phyloP scores from a whole-genome alignment of 2,113 vertebrate genomes.

The Mustelus asterias region DNA sequence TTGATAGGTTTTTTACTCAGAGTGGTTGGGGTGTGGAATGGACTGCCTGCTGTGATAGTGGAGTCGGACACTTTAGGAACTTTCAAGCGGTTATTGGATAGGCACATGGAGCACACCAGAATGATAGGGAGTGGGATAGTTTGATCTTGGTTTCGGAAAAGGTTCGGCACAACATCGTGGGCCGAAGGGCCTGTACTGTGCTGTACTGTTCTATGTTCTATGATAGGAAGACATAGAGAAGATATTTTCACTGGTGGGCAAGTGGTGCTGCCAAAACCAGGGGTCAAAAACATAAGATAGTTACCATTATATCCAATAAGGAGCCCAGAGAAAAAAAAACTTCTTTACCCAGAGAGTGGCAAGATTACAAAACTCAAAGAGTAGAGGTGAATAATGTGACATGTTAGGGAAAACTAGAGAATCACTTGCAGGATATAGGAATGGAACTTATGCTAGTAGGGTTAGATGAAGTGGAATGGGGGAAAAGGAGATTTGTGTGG shows the following conservation, averaged over 20 bases:
- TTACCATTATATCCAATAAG: neutral
- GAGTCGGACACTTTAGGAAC: too few relatives aligned
- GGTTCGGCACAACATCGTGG: too few relatives aligned
- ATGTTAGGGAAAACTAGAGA: neutral
- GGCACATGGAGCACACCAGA: too few relatives aligned
- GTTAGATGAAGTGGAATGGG: neutral
- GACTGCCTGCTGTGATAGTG: too few relatives aligned
- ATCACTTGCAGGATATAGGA: neutral
- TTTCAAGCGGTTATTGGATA: too few relatives aligned
- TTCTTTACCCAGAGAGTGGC: neutral
- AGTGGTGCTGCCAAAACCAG: neutral
- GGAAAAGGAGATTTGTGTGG: too few relatives aligned
- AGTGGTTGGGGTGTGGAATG: too few relatives aligned
- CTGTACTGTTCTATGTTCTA: too few relatives aligned
- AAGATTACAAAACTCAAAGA: neutral
- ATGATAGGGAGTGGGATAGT: too few relatives aligned
- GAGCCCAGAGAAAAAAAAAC: neutral
- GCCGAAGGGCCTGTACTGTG: too few relatives aligned
- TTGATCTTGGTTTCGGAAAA: too few relatives aligned
- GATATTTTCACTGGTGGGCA: neutral
- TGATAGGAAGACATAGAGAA: neutral
- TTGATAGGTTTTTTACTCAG: too few relatives aligned
- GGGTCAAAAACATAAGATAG: neutral
- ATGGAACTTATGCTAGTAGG: neutral
- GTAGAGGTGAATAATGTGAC: neutral